Percentiles rank a stretch among this genome's conserved stretches.
phyloP scores from a whole-genome alignment of 2,888 invertebrate species.

The Pheosia gnoma region DNA sequence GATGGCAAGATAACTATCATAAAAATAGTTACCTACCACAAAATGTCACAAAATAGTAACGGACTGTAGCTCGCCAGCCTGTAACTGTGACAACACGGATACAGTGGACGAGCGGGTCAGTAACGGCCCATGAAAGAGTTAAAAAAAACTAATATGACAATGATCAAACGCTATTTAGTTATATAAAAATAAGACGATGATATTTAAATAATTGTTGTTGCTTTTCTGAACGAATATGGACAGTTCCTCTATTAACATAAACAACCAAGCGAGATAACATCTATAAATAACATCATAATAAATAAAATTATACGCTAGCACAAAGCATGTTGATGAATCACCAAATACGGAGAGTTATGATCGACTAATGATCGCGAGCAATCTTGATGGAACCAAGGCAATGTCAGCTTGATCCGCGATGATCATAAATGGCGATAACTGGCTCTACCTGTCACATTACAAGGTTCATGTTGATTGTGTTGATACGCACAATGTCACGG shows the following conservation, averaged over 20 bases:
- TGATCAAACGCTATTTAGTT: no score
- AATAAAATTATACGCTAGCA: conserved; percentile 5
- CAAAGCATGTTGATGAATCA: conserved; percentile 23
- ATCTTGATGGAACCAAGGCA: conserved; percentile 32
- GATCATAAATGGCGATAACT: conserved; percentile 45
- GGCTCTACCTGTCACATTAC: conserved; percentile 37
- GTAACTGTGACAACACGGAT: background rate
- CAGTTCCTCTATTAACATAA: conserved; percentile 10
- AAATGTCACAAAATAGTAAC: background rate
- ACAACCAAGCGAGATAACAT: conserved; percentile 16
- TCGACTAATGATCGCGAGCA: conserved; percentile 31
- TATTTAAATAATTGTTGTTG: background rate
- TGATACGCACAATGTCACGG: conserved; percentile 42
- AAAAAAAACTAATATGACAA: no score
- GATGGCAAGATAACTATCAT: background rate
- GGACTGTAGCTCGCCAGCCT: no score
- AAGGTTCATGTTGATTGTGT: conserved; percentile 31
- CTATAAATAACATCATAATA: conserved; percentile 18
- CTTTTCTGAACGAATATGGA: conserved; percentile 5
- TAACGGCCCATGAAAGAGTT: no score
- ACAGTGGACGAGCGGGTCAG: no score
- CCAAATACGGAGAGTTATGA: conserved; percentile 42
- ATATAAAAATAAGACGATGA: no score
- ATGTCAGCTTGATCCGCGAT: conserved; percentile 31
- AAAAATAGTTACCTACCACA: background rate